These are phyloP conservation scores for Typhlichthys eigenmanni DNA, from an alignment of 2,797 vertebrate species.

Conservation along the genomic window DNA sequence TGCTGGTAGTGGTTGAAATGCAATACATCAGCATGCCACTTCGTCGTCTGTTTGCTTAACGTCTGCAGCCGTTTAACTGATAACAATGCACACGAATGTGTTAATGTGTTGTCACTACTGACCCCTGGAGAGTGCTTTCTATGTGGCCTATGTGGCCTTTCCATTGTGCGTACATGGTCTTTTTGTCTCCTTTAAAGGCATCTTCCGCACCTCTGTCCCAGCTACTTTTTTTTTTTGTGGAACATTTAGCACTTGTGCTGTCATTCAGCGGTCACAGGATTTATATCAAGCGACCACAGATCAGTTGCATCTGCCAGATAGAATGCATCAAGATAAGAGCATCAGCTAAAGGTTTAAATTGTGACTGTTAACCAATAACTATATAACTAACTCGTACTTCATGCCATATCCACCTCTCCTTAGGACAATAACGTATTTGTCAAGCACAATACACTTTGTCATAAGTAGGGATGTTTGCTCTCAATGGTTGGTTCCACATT, in stretches of 20 bases:
- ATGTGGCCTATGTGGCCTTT: background rate
- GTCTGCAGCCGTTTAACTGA: background rate
- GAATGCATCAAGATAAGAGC: too few relatives aligned
- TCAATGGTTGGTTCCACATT: background rate
- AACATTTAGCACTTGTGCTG: background rate
- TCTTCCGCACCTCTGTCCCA: background rate
- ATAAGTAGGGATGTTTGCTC: background rate
- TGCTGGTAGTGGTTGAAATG: background rate
- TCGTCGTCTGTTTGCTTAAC: background rate
- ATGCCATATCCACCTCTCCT: background rate
- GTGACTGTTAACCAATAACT: too few relatives aligned
- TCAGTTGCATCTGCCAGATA: too few relatives aligned
- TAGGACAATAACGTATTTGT: background rate
- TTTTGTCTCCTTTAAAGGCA: background rate
- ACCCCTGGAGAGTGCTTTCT: conserved; percentile 1
- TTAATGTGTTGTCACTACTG: background rate
- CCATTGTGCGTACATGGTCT: background rate
- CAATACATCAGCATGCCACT: background rate
- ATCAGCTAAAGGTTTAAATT: too few relatives aligned
- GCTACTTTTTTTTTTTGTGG: background rate
- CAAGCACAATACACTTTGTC: background rate
- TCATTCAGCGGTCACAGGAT: too few relatives aligned
- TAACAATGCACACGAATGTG: background rate
- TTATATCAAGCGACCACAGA: too few relatives aligned
- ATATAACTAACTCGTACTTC: background rate